Conservation (phyloP, 2,888 invertebrate genomes). For the Seira musarum region DNA sequence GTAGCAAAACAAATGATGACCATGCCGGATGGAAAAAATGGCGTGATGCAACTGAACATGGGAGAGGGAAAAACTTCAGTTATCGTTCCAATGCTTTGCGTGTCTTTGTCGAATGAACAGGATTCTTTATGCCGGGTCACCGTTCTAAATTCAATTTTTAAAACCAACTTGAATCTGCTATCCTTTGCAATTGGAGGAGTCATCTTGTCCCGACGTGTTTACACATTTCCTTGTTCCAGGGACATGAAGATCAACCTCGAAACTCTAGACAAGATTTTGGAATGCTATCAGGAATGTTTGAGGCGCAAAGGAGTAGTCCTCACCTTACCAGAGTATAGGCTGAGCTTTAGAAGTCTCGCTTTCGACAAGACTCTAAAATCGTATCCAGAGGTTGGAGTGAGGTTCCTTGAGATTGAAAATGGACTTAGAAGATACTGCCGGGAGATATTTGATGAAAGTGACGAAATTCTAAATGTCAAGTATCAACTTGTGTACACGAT, state of each 20-base stretch:
- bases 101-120: conserved; percentile 47
- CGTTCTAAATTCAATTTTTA: conserved; percentile 59
- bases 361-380: conserved; percentile 37
- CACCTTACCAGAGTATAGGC: conserved; percentile 56
- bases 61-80: conserved; percentile 67
- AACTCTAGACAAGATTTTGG: conserved; percentile 12
- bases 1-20: conserved; percentile 52
- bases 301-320: conserved; percentile 48
- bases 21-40: conserved; percentile 38
- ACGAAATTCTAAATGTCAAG: conserved; percentile 65
- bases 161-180: conserved; percentile 49
- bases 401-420: conserved; percentile 44
- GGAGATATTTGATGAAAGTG: conserved; percentile 67
- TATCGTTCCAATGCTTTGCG: conserved; percentile 61
- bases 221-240: conserved; percentile 60
- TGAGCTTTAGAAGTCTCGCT: conserved; percentile 47
- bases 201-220: conserved; percentile 48
- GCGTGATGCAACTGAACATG: conserved; percentile 61
- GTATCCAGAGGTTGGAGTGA: conserved; percentile 28
- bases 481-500: conserved; percentile 67
- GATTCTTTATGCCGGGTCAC: conserved; percentile 60
- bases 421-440: conserved; percentile 49
- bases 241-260: conserved; percentile 34
- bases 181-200: conserved; percentile 54
- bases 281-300: conserved; percentile 52